These are phyloP conservation scores for Pyrgus malvae DNA, from an alignment of 2,888 invertebrate genomes.

Conservation along the genomic window DNA sequence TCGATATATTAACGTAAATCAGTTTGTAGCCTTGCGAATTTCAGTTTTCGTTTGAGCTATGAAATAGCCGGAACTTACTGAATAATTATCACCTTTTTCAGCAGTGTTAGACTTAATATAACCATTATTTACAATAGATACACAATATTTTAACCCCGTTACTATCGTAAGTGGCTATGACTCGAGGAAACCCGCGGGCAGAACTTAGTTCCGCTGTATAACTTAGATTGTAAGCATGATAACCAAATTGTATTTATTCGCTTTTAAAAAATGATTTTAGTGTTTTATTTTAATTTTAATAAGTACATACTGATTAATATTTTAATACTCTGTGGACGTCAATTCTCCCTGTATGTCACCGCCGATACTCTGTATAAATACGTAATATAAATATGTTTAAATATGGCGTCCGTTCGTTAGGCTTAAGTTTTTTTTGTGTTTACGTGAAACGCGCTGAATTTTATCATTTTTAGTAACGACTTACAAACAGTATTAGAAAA, in stretches of 20 bases:
- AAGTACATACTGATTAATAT: neutral
- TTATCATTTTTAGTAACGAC: conserved; percentile 6
- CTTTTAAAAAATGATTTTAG: conserved; percentile 24
- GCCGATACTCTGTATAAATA: conserved; percentile 25
- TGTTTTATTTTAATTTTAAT: conserved; percentile 11
- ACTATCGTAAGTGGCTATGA: conserved; percentile 11
- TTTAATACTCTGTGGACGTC: conserved; percentile 28
- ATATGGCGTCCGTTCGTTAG: conserved; percentile 31
- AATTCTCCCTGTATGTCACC: conserved; percentile 22
- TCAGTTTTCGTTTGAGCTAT: conserved; percentile 6
- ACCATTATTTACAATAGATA: neutral
- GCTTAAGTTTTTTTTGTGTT: conserved; percentile 16
- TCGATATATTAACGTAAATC: neutral
- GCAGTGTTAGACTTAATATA: neutral
- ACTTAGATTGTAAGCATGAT: conserved; percentile 19
- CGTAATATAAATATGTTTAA: conserved; percentile 32
- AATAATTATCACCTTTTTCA: neutral
- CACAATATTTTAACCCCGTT: conserved; percentile 2
- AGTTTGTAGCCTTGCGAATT: conserved; percentile 8
- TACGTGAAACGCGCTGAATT: neutral
- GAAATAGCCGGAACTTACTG: conserved; percentile 6
- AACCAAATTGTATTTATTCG: conserved; percentile 33
- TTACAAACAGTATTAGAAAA: neutral
- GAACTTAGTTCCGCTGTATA: conserved; percentile 14
- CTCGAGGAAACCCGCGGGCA: neutral